Percentiles rank a stretch among this genome's conserved stretches.
phyloP scores from a whole-genome alignment of 1,140 invertebrate genomes.

The Camponotus floridanus region DNA sequence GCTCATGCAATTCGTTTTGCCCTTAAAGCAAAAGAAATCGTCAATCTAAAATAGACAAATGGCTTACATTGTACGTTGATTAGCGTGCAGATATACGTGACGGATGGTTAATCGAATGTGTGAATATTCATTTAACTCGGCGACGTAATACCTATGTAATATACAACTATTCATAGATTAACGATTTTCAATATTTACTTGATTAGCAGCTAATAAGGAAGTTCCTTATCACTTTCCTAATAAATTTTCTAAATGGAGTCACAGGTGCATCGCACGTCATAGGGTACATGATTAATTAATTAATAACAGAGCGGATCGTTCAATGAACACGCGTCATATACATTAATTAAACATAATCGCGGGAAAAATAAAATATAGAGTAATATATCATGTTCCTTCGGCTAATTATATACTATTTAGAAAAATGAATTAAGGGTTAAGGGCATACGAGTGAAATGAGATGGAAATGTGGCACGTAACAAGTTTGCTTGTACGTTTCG shows the following conservation, averaged over 20 bases:
- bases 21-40: not conserved
- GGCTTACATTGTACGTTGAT: not conserved
- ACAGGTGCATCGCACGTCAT: slow-evolving; percentile 39
- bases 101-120: slow-evolving; percentile 69
- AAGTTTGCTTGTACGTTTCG: slow-evolving; percentile 60
- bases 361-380: slow-evolving; percentile 53
- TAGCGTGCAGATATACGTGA: slow-evolving; percentile 55
- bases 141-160: slow-evolving; percentile 72
- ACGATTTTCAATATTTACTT: slow-evolving; percentile 83
- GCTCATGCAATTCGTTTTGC: not conserved
- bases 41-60: not conserved
- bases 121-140: slow-evolving; percentile 81
- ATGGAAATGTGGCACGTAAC: slow-evolving; percentile 71
- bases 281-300: slow-evolving; percentile 51
- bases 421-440: slow-evolving; percentile 61
- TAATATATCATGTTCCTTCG: slow-evolving; percentile 41
- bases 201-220: slow-evolving; percentile 17
- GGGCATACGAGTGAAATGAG: slow-evolving; percentile 48
- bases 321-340: slow-evolving; percentile 19
- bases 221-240: slow-evolving; percentile 11
- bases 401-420: slow-evolving; percentile 52
- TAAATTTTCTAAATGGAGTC: slow-evolving; percentile 36
- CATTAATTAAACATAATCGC: slow-evolving; percentile 60
- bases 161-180: slow-evolving; percentile 85
- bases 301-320: slow-evolving; percentile 47